Evolutionary conservation across 2,113 vertebrate genomes (phyloP).

Genomic region (Phasianus colchicus): DNA sequence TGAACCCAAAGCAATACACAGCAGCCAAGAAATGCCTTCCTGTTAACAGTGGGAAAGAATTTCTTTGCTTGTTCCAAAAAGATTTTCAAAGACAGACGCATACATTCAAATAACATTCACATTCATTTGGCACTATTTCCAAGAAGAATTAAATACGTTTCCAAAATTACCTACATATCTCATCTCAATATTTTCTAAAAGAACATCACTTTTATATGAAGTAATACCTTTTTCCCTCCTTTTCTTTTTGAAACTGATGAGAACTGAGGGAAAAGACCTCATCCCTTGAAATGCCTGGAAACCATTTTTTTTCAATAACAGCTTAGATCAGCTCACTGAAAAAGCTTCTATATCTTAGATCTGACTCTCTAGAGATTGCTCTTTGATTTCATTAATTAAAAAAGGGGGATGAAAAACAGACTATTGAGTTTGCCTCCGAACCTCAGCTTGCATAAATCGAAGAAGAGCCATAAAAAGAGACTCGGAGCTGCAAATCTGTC

Average conservation of each 20-base stretch:
- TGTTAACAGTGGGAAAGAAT: accelerated
- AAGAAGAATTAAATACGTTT: background rate
- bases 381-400: background rate
- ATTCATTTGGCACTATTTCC: background rate
- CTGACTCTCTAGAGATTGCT: background rate
- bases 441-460: slow-evolving; percentile 5
- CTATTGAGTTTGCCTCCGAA: background rate
- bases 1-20: slow-evolving; percentile 11
- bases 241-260: background rate
- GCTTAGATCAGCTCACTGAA: background rate
- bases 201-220: background rate
- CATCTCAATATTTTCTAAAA: background rate
- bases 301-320: background rate
- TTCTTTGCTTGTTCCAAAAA: background rate
- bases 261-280: background rate
- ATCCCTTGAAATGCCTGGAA: background rate
- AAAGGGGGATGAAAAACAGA: background rate
- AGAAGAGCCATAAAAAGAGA: background rate
- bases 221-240: background rate
- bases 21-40: background rate
- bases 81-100: background rate
- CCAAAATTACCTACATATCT: background rate
- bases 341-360: background rate
- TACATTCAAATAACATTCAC: background rate
- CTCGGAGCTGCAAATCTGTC: background rate